A percentile compares a stretch with the other conserved stretches of the same genome.
Evolutionary conservation across 1,140 invertebrate species (phyloP).

Genomic region (Metopolophium dirhodum): DNA sequence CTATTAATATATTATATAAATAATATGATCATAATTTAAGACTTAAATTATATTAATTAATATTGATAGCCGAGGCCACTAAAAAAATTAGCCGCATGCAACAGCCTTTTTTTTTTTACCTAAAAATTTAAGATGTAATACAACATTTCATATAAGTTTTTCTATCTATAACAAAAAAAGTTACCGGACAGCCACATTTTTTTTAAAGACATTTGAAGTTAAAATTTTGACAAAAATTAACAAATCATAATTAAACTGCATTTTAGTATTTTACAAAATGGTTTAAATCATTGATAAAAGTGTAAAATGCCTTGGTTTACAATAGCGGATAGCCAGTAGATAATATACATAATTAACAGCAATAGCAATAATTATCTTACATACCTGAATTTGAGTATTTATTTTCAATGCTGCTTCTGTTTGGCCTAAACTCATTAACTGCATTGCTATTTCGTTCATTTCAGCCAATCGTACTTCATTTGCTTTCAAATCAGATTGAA

Average conservation of each 20-base stretch:
- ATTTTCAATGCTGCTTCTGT: conserved; percentile 98
- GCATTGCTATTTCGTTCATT: conserved; percentile 97
- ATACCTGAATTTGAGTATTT: conserved; percentile 91
- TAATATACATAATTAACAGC: not conserved
- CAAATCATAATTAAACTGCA: not conserved
- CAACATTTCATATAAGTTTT: too few species aligned
- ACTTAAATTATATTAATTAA: too few species aligned
- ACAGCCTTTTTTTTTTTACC: too few species aligned
- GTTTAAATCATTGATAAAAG: not conserved
- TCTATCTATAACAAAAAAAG: too few species aligned
- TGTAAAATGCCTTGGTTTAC: not conserved
- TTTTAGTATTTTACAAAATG: not conserved
- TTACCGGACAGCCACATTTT: too few species aligned
- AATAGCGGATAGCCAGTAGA: not conserved
- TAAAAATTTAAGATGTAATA: too few species aligned
- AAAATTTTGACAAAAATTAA: too few species aligned
- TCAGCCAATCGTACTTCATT: conserved; percentile 96
- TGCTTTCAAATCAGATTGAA: conserved; percentile 95
- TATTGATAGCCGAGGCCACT: too few species aligned
- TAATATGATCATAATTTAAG: too few species aligned
- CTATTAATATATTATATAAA: too few species aligned
- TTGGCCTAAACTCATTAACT: conserved; percentile 93
- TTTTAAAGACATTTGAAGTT: too few species aligned
- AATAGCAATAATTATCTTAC: not conserved
- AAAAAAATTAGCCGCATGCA: too few species aligned